Conservation (phyloP, 2,888 invertebrate genomes). For the Lamproptera curius region DNA sequence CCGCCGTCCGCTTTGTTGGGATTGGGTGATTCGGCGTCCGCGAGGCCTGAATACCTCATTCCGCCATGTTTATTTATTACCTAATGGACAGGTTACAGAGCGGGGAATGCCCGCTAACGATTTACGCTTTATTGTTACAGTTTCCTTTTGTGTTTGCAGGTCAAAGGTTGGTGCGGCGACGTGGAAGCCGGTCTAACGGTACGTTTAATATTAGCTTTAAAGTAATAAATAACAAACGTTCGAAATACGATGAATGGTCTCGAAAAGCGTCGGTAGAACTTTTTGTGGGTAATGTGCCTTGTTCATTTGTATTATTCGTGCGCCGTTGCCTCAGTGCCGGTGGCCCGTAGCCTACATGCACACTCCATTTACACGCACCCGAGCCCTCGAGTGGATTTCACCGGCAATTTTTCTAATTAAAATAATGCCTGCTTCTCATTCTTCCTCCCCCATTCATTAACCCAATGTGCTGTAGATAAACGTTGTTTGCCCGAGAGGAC, state of each 20-base stretch:
- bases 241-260: slow-evolving; percentile 4
- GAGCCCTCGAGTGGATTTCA: slow-evolving; percentile 44
- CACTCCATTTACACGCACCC: slow-evolving; percentile 26
- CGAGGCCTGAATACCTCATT: slow-evolving; percentile 53
- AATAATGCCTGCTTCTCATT: slow-evolving; percentile 71
- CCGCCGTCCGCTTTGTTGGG: slow-evolving; percentile 44
- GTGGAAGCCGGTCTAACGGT: slow-evolving; percentile 4
- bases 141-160: slow-evolving; percentile 19
- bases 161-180: slow-evolving; percentile 17
- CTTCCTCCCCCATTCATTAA: slow-evolving; percentile 69
- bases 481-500: slow-evolving; percentile 61
- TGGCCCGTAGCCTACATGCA: slow-evolving; percentile 17
- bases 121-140: slow-evolving; percentile 18
- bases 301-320: slow-evolving; percentile 7
- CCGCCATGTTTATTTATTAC: slow-evolving; percentile 69
- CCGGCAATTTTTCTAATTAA: slow-evolving; percentile 72
- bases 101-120: slow-evolving; percentile 32
- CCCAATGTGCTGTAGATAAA: slow-evolving; percentile 73
- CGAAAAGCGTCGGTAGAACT: slow-evolving; percentile 10
- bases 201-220: slow-evolving; percentile 4
- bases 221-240: slow-evolving; percentile 1
- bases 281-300: slow-evolving; percentile 4
- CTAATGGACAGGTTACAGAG: slow-evolving; percentile 68
- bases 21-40: slow-evolving; percentile 55
- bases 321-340: slow-evolving; percentile 6